phyloP scores from a whole-genome alignment of 2,113 vertebrate genomes.

The Benitochromis conjunctus region DNA sequence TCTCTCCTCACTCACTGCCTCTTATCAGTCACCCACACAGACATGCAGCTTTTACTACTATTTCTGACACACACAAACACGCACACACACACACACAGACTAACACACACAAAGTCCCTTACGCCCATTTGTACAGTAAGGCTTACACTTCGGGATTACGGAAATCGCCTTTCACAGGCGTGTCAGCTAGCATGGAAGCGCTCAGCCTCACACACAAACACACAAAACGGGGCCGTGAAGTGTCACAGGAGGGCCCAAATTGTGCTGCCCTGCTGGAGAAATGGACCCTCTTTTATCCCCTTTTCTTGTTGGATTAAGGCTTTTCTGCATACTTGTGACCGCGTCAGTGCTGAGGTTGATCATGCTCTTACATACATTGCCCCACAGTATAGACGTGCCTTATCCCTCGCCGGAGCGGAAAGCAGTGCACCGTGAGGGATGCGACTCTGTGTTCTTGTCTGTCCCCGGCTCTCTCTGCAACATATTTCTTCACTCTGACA shows the following conservation, averaged over 20 bases:
- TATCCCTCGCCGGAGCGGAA: neutral
- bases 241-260: conserved; percentile 38
- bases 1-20: conserved; percentile 21
- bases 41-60: conserved; percentile 35
- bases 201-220: conserved; percentile 34
- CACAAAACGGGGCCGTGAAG: conserved; percentile 13
- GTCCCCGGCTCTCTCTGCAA: neutral
- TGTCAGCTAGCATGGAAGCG: conserved; percentile 37
- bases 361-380: neutral
- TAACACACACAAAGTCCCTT: conserved; percentile 50
- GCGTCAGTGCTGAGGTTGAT: neutral
- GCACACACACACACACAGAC: neutral
- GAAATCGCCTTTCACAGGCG: conserved; percentile 69
- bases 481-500: conserved; percentile 28
- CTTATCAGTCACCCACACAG: conserved; percentile 65
- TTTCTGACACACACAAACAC: conserved; percentile 4
- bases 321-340: neutral
- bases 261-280: conserved; percentile 31
- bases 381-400: neutral
- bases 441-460: conserved; percentile 1
- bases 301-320: conserved; percentile 15
- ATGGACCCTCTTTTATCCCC: conserved; percentile 32
- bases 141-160: conserved; percentile 75
- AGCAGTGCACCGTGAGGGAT: conserved; percentile 5
- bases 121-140: conserved; percentile 66